These are phyloP conservation scores for Bombus superbus DNA, from an alignment of 1,140 invertebrate genomes.

Conservation along the genomic window DNA sequence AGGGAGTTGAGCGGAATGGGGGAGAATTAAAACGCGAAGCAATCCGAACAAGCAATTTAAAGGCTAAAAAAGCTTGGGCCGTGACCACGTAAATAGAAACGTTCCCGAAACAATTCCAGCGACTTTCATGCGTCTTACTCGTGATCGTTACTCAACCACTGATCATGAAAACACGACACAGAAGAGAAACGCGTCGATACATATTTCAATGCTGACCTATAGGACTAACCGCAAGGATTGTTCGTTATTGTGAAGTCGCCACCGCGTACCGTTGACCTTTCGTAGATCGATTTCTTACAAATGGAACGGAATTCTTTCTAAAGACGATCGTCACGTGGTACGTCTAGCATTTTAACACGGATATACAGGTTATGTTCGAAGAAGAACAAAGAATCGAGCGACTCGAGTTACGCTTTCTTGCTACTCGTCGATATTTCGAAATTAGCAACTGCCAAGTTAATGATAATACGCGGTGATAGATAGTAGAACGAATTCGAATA, in stretches of 20 bases:
- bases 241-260: background rate
- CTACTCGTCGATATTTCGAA: too few relatives aligned
- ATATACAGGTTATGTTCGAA: background rate
- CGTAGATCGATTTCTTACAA: conserved; percentile 24
- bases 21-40: background rate
- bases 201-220: conserved; percentile 37
- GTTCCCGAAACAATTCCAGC: background rate
- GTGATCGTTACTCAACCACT: background rate
- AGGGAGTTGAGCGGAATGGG: background rate
- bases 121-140: too few relatives aligned
- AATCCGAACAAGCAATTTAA: background rate
- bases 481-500: background rate
- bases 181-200: conserved; percentile 4
- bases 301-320: background rate
- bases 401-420: too few relatives aligned
- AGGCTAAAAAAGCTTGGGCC: background rate
- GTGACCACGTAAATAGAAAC: conserved; percentile 1
- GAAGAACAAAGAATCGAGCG: background rate
- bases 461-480: background rate
- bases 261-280: conserved; percentile 10
- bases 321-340: background rate
- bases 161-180: background rate
- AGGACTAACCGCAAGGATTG: background rate
- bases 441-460: background rate
- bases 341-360: background rate